Evolutionary conservation across 53 echinoderm and acorn worm species (phyloP).

Genomic region (Luidia sarsii): DNA sequence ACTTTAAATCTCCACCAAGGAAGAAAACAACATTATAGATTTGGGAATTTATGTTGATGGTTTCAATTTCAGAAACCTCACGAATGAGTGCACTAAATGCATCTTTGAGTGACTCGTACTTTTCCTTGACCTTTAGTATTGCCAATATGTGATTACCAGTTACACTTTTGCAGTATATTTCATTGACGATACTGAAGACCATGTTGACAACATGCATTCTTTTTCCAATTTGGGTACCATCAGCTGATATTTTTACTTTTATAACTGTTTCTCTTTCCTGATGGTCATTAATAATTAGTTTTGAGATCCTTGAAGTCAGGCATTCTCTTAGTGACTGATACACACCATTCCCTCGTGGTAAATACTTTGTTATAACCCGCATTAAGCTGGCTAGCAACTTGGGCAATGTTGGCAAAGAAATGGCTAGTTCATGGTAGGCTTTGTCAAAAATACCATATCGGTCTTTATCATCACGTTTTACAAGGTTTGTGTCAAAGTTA

Average conservation of each 20-base stretch:
- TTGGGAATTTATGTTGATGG: background rate
- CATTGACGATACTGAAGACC: background rate
- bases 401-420: background rate
- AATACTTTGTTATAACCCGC: background rate
- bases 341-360: background rate
- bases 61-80: background rate
- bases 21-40: background rate
- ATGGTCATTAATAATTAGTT: background rate
- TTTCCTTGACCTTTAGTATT: background rate
- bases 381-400: background rate
- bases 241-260: background rate
- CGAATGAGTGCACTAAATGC: background rate
- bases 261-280: background rate
- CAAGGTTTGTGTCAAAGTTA: background rate
- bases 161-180: background rate
- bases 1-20: conserved; percentile 5
- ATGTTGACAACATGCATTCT: conserved; percentile 1
- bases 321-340: conserved; percentile 1
- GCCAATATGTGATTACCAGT: background rate
- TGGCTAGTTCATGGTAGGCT: background rate
- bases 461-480: background rate
- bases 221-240: background rate
- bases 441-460: conserved; percentile 5
- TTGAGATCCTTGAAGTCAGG: background rate
- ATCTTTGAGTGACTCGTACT: conserved; percentile 2